Percentiles rank a stretch among this genome's conserved stretches.
These are phyloP conservation scores for Podabrus alpinus DNA, from an alignment of 2,888 invertebrate species.

Conservation along the genomic window DNA sequence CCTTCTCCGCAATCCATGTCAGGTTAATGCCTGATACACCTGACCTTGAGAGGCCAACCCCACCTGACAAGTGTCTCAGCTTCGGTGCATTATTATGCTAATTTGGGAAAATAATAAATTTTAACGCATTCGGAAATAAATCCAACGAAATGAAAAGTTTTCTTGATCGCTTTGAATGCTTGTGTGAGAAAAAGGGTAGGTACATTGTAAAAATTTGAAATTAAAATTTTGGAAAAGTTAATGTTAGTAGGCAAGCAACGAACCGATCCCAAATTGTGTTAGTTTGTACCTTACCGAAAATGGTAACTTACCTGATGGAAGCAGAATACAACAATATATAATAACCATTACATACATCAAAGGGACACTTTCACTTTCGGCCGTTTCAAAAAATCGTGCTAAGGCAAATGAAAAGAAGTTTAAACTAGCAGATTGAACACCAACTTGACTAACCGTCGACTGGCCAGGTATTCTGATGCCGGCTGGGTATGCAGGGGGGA, in stretches of 20 bases:
- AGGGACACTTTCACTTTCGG: constrained; percentile 26
- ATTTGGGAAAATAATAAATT: constrained; percentile 16
- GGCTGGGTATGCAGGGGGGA: constrained; percentile 33
- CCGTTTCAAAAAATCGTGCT: neutral
- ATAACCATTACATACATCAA: neutral
- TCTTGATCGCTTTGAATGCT: neutral
- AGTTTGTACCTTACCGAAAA: neutral
- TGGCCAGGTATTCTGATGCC: constrained; percentile 36
- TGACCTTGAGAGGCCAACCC: constrained; percentile 53
- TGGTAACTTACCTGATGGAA: neutral
- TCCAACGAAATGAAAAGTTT: neutral
- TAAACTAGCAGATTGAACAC: constrained; percentile 32
- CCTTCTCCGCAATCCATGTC: constrained; percentile 38
- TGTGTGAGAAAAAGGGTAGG: neutral
- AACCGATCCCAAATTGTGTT: neutral
- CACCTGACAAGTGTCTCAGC: constrained; percentile 37
- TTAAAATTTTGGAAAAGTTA: neutral
- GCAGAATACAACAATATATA: neutral
- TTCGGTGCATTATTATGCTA: constrained; percentile 26
- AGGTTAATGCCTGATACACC: constrained; percentile 49
- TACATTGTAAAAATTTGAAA: neutral
- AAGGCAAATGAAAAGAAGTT: constrained; percentile 13
- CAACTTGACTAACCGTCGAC: constrained; percentile 32
- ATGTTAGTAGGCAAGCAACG: neutral
- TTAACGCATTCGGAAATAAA: constrained; percentile 7